Conservation (phyloP, 2,113 vertebrate species). For the Apus apus region DNA sequence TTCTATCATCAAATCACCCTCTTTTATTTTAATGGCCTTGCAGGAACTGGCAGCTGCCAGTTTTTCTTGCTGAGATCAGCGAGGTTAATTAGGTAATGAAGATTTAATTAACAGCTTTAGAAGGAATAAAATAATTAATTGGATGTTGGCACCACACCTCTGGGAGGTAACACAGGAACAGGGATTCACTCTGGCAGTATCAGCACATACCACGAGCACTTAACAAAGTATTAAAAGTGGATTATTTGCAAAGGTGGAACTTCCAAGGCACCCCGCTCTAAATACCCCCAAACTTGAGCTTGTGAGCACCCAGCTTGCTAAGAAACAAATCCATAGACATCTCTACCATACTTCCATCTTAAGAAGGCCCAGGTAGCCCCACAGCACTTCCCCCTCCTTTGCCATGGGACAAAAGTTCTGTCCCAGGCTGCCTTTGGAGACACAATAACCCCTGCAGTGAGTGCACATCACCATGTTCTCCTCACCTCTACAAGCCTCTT, state of each 20-base stretch:
- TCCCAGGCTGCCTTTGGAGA: background rate
- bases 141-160: background rate
- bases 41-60: background rate
- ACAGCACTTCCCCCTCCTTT: background rate
- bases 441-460: background rate
- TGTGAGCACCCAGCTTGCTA: accelerated
- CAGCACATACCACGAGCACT: background rate
- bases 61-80: background rate
- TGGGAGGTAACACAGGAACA: background rate
- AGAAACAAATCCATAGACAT: background rate
- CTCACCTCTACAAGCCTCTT: background rate
- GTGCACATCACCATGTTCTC: accelerated
- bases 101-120: conserved; percentile 34
- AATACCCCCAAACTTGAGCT: background rate
- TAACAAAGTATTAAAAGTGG: background rate
- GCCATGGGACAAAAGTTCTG: background rate
- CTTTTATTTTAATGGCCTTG: background rate
- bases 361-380: background rate
- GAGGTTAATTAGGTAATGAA: background rate
- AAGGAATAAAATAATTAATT: conserved; percentile 2
- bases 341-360: background rate
- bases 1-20: background rate
- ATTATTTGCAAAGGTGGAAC: background rate
- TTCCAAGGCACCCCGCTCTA: background rate
- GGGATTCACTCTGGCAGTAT: background rate